Base-by-base conservation (phyloP, 2,113 vertebrate species). In the Plecturocebus donacophilus region DNA sequence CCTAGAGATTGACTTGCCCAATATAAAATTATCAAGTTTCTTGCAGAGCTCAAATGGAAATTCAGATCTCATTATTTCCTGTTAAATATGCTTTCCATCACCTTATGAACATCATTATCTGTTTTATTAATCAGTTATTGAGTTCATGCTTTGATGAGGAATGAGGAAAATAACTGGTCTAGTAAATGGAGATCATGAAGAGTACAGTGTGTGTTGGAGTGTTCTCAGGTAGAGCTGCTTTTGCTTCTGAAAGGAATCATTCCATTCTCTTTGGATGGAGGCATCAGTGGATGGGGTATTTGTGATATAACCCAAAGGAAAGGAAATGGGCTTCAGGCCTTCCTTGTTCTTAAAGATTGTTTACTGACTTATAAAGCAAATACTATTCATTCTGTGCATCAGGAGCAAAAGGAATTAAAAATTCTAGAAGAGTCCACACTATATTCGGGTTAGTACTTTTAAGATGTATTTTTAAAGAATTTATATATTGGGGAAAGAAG, bases 371-470 rank as follows among this genome's bases (percentile, higher is more conserved):
- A 20, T 16, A 52, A 91, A 35, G 23, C 49, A 94, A 91, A 52
- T 8, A 38, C 30, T 73, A 86, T 85, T 90, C 45, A n/a, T 47
- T 75, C 30, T 47, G 54, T 87, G 35, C 19, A 64, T 83, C 9
- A 54, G n/a, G n/a, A 92, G 42, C 86, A 91, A 94, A 89, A 61
- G 49, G 14, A 94, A 96, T 82, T 82, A 83, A 95, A 83, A 79
- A 32, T 95, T 91, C 90, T 35, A 21, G 19, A 91, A 91, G 56
- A 93, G 11, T 61, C n/a, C 20, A 42, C 11, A 49, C 54, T 27
- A 90, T n/a, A 73, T 61, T 75, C 88, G 88, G 66, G 71, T 66
- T 92, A 68, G 54, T 54, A 94, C 87, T 92, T 94, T 88, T 61
- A 80, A 66, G 47, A 91, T 75, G 12, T 52, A 73, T 75, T 85